Conservation (phyloP, 2,797 vertebrate genomes). For the Bothrops alternatus region DNA sequence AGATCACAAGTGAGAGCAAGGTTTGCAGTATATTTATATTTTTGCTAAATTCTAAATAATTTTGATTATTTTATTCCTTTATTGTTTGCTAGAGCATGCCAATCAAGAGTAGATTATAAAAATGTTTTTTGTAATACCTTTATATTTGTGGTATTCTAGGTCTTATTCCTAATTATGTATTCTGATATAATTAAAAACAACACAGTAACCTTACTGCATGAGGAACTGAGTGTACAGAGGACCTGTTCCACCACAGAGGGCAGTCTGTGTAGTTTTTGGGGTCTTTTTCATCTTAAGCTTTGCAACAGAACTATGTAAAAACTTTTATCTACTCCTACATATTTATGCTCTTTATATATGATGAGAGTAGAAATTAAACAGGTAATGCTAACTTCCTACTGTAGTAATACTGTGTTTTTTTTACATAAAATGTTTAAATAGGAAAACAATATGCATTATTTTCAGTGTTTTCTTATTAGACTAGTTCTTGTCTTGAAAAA, state of each 20-base stretch:
- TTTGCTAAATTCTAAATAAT: neutral
- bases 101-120: neutral
- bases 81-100: neutral
- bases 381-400: neutral
- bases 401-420: neutral
- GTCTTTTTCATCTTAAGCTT: neutral
- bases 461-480: neutral
- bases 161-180: neutral
- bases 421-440: neutral
- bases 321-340: neutral
- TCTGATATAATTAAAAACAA: neutral
- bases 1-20: constrained; percentile 18
- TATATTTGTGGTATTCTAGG: neutral
- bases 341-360: neutral
- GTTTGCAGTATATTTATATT: constrained; percentile 2
- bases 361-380: neutral
- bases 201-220: neutral
- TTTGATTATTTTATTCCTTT: neutral
- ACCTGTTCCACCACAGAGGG: neutral
- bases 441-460: neutral
- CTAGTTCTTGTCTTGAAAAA: neutral
- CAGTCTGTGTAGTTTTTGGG: neutral
- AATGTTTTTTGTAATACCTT: neutral
- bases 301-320: neutral
- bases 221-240: neutral